Evolutionary conservation across 2,113 vertebrate species (phyloP).

Genomic region (Callipepla squamata): DNA sequence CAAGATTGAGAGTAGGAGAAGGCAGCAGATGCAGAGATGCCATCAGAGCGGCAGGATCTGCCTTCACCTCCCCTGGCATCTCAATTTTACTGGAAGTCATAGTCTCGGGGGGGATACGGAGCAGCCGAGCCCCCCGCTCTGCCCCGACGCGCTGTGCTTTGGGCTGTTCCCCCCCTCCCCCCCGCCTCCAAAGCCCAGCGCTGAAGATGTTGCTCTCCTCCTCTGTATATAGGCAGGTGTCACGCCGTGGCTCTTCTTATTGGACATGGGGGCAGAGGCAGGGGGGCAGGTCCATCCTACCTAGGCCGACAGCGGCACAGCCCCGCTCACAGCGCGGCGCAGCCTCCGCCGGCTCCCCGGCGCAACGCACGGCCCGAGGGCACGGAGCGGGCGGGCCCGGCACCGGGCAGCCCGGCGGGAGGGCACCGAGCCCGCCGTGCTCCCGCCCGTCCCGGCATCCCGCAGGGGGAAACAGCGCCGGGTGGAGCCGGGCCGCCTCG

Average conservation of each 20-base stretch:
- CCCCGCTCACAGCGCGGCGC: conserved; percentile 76
- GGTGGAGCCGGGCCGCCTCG: too few relatives aligned
- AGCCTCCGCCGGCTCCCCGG: not conserved
- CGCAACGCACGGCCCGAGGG: not conserved
- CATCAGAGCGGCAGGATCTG: conserved; percentile 94
- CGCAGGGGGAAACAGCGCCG: too few relatives aligned
- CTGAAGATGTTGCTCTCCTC: conserved; percentile 81
- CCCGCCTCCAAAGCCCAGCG: conserved; percentile 66
- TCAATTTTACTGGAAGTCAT: conserved; percentile 98
- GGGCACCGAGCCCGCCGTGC: not conserved
- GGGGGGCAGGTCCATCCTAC: conserved; percentile 87
- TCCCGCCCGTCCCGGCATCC: not conserved
- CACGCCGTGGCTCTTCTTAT: conserved; percentile 89
- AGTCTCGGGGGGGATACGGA: conserved; percentile 42
- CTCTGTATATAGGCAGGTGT: conserved; percentile 98
- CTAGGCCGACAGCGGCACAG: conserved; percentile 80
- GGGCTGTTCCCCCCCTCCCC: not conserved
- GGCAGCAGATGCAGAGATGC: conserved; percentile 96
- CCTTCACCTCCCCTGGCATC: conserved; percentile 93
- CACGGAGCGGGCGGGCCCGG: not conserved
- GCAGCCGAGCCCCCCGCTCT: conserved; percentile 34
- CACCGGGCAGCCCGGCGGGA: not conserved
- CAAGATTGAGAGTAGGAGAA: conserved; percentile 91
- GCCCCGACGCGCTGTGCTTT: not conserved
- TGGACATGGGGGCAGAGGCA: conserved; percentile 83